phyloP scores from a whole-genome alignment of 2,888 invertebrate species.

The Ommatoiulus sabulosus region DNA sequence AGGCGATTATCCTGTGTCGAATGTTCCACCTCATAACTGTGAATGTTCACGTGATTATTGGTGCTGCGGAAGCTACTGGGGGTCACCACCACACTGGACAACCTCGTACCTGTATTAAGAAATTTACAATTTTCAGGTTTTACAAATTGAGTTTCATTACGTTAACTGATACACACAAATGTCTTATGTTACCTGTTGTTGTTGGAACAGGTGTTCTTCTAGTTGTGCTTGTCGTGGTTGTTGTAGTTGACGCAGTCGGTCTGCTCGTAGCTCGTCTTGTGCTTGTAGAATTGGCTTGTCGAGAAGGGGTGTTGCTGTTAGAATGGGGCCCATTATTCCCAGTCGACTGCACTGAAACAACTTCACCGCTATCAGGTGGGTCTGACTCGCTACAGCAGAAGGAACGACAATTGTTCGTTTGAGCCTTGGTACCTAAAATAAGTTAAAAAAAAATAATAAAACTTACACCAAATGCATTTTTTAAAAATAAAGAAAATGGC shows the following conservation, averaged over 20 bases:
- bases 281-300: neutral
- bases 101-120: conserved; percentile 24
- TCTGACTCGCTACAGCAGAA: conserved; percentile 56
- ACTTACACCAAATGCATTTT: neutral
- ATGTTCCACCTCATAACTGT: conserved; percentile 42
- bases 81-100: conserved; percentile 48
- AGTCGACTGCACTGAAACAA: conserved; percentile 7
- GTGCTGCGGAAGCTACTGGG: conserved; percentile 42
- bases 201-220: neutral
- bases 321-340: neutral
- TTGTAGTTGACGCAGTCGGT: neutral
- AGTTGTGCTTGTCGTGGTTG: conserved; percentile 43
- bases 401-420: conserved; percentile 54
- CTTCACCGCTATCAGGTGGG: neutral
- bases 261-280: neutral
- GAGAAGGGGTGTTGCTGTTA: neutral
- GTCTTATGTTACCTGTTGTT: conserved; percentile 4
- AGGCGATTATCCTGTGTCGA: conserved; percentile 46
- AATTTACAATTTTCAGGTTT: neutral
- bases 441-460: neutral
- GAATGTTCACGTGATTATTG: conserved; percentile 6
- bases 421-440: conserved; percentile 49
- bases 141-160: neutral
- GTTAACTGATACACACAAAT: neutral
- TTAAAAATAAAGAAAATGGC: too few relatives aligned